Evolutionary conservation across 2,888 invertebrate genomes (phyloP), one percentile per base, ranked within the genome.

Genomic region (Pecten maximus): DNA sequence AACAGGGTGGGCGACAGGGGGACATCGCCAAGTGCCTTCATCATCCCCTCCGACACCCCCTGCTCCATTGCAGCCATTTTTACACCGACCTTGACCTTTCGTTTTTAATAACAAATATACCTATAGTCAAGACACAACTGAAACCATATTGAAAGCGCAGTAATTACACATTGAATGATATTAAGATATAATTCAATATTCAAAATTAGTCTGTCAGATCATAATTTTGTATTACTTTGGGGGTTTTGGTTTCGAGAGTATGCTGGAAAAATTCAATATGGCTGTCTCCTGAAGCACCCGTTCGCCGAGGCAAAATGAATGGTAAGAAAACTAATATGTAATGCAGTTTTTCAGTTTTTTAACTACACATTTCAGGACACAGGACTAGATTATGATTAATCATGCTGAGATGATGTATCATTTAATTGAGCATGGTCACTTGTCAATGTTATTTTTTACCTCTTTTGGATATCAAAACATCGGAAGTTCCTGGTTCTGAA

Each of bases 191-290:
- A 74, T 8, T 1, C 10, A 15, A 12, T 35, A 74, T 28, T 35
- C 6, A 16, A 74, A 23, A 35, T 35, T 12, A 35, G 74, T 35
- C 74, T 35, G 28, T 35, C 8, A 74, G 74, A 74, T 74, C 6
- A 74, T 74, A 10, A 74, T 74, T 74, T 74, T 74, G n/a, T 40
- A 87, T 87, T 40, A 74, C 87, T 89, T 40, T 74, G 15, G 44
- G n/a, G 19, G 40, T 86, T 90, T 90, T 87, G 10, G 88, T 39
- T 90, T 92, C 15, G 90, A 92, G 92, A 91, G 89, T 92, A 90
- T 87, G 40, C 60, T 92, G 90, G 92, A 93, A 94, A 93, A 94
- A 94, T 95, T 94, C 95, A 96, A 95, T 94, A 96, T 96, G 96
- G 96, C 95, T 94, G 95, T 95, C 94, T 94, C 94, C 91, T 94